These are phyloP conservation scores for Drosophila kikkawai DNA, from an alignment of 1,140 invertebrate genomes.

Conservation along the genomic window DNA sequence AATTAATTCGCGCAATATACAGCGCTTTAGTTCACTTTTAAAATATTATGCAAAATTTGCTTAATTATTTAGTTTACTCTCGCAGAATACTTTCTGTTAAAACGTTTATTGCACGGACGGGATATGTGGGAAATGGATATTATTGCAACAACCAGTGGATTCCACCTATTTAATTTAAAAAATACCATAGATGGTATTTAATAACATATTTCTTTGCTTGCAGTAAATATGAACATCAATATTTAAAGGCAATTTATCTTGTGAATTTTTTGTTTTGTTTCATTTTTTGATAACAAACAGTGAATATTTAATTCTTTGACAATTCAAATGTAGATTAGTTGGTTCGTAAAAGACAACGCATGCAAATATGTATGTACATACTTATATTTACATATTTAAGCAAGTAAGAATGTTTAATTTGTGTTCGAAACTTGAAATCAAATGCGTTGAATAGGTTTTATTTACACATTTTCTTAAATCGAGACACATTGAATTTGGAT, in stretches of 20 bases:
- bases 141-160: background rate
- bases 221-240: conserved; percentile 1
- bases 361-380: conserved; percentile 1
- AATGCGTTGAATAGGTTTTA: background rate
- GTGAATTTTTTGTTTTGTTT: conserved; percentile 26
- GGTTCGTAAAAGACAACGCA: background rate
- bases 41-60: too few relatives aligned
- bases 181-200: background rate
- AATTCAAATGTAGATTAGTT: background rate
- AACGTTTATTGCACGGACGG: too few relatives aligned
- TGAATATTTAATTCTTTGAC: background rate
- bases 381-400: conserved; percentile 82
- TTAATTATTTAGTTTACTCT: too few relatives aligned
- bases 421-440: background rate
- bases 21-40: too few relatives aligned
- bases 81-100: too few relatives aligned
- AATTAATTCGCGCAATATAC: too few relatives aligned
- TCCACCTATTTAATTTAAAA: background rate
- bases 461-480: background rate
- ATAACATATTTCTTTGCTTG: background rate
- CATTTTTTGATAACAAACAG: conserved; percentile 5
- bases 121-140: too few relatives aligned
- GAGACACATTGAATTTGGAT: background rate
- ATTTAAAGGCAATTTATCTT: conserved; percentile 20
- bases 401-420: background rate